Evolutionary conservation across 2,888 invertebrate species (phyloP).

Genomic region (Heliconius sara): DNA sequence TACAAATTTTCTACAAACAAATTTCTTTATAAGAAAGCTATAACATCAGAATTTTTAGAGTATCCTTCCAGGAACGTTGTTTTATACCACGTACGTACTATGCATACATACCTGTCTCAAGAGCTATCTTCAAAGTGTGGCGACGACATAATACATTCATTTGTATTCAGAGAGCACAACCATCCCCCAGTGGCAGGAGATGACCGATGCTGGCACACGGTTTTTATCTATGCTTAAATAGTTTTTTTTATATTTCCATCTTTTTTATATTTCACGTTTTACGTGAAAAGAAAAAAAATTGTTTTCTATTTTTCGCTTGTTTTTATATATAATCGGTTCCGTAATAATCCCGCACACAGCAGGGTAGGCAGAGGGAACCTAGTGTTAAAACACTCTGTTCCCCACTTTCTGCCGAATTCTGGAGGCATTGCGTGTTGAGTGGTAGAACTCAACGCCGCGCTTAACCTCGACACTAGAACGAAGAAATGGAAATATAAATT

Average conservation of each 20-base stretch:
- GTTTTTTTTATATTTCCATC: neutral
- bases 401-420: too few relatives aligned
- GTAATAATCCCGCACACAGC: too few relatives aligned
- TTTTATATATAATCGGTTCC: too few relatives aligned
- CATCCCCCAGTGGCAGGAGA: conserved; percentile 37
- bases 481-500: too few relatives aligned
- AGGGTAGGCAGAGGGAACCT: too few relatives aligned
- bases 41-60: neutral
- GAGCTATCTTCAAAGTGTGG: conserved; percentile 29
- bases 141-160: conserved; percentile 40
- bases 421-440: too few relatives aligned
- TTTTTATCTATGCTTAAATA: conserved; percentile 37
- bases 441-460: too few relatives aligned
- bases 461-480: too few relatives aligned
- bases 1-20: neutral
- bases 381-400: too few relatives aligned
- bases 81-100: neutral
- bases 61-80: neutral
- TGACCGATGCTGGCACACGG: conserved; percentile 40
- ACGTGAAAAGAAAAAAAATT: too few relatives aligned
- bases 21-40: neutral
- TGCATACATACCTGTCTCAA: conserved; percentile 28
- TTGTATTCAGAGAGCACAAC: conserved; percentile 42
- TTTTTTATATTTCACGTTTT: neutral
- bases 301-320: neutral